Evolutionary conservation across 2,113 vertebrate genomes (phyloP).

Genomic region (Epinephelus moara): DNA sequence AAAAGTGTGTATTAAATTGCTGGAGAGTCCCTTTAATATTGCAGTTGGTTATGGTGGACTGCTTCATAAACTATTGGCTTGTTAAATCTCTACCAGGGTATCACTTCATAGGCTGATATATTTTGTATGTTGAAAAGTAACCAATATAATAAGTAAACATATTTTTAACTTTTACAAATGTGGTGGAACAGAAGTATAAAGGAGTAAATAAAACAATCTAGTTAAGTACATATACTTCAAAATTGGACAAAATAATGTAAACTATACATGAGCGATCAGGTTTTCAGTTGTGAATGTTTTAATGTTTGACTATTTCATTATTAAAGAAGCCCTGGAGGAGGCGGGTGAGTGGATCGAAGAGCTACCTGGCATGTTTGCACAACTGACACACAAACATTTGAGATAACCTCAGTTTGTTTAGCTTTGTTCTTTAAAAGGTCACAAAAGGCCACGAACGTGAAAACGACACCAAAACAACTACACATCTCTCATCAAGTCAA

Average conservation of each 20-base stretch:
- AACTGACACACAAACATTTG: slow-evolving; percentile 44
- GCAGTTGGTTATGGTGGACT: background rate
- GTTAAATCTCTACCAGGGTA: background rate
- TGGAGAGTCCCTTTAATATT: background rate
- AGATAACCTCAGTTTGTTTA: slow-evolving; percentile 64
- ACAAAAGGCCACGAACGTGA: background rate
- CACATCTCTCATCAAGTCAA: too few relatives aligned
- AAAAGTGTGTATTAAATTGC: background rate
- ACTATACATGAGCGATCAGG: background rate
- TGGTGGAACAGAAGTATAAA: background rate
- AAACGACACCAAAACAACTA: background rate
- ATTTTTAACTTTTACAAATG: background rate
- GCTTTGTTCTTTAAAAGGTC: background rate
- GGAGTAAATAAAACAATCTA: background rate
- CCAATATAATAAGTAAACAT: background rate
- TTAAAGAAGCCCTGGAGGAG: background rate
- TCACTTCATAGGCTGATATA: background rate
- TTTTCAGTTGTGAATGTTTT: background rate
- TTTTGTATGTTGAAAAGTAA: background rate
- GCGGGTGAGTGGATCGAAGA: slow-evolving; percentile 32
- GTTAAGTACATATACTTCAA: background rate
- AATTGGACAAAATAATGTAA: background rate
- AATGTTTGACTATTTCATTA: slow-evolving; percentile 5
- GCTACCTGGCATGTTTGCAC: slow-evolving; percentile 42
- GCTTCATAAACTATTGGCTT: background rate